Percentiles rank a stretch among this genome's conserved stretches.
Evolutionary conservation across 2,113 vertebrate species (phyloP).

Genomic region (Eolophus roseicapilla): DNA sequence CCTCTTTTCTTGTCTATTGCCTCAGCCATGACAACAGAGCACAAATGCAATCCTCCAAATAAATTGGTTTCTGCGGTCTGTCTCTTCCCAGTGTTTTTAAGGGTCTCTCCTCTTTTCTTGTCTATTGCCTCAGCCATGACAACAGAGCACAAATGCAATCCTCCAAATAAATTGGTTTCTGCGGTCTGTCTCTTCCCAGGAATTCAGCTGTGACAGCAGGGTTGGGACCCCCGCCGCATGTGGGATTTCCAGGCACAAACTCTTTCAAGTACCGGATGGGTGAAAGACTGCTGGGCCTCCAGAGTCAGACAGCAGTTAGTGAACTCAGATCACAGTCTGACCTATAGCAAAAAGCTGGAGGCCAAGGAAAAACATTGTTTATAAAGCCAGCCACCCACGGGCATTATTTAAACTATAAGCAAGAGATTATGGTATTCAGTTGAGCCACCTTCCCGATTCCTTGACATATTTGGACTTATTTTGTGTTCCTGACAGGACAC

Average conservation of each 20-base stretch:
- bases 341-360: background rate
- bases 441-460: background rate
- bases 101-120: background rate
- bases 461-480: background rate
- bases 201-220: background rate
- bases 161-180: background rate
- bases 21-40: background rate
- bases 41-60: background rate
- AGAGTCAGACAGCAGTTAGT: background rate
- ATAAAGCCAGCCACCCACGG: background rate
- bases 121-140: background rate
- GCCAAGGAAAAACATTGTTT: background rate
- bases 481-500: background rate
- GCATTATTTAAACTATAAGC: background rate
- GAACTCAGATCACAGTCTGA: background rate
- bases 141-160: background rate
- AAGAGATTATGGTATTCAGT: background rate
- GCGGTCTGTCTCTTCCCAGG: background rate
- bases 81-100: background rate
- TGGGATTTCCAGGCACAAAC: background rate
- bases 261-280: background rate
- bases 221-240: background rate
- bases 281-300: background rate
- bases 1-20: background rate
- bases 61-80: background rate